Conservation (phyloP, 2,113 vertebrate genomes). For the Pachyramphus minor region DNA sequence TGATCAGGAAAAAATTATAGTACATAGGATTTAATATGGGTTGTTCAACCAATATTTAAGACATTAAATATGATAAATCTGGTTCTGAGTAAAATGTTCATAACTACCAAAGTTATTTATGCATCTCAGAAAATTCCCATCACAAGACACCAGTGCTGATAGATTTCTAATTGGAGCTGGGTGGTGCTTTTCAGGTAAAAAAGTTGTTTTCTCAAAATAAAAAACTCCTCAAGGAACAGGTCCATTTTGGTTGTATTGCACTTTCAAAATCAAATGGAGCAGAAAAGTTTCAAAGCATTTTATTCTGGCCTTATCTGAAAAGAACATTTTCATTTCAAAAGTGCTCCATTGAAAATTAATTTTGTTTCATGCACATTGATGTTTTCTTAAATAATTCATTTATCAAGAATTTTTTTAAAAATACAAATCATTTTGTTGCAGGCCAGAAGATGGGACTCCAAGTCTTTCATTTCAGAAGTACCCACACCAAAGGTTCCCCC, state of each 20-base stretch:
- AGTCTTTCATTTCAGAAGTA: not conserved
- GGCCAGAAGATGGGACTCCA: not conserved
- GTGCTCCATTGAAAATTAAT: not conserved
- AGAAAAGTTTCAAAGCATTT: not conserved
- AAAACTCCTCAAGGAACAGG: not conserved
- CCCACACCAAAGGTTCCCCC: not conserved
- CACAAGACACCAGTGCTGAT: not conserved
- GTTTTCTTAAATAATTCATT: not conserved
- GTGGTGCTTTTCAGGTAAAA: not conserved
- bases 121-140: not conserved
- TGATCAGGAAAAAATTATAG: not conserved
- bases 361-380: not conserved
- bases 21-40: not conserved
- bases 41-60: slow-evolving; percentile 3
- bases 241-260: not conserved
- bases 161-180: not conserved
- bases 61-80: slow-evolving; percentile 22
- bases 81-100: not conserved
- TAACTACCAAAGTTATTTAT: not conserved
- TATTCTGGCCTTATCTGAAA: not conserved
- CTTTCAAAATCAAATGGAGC: not conserved
- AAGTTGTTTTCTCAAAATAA: not conserved
- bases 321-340: slow-evolving; percentile 4
- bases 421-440: not conserved
- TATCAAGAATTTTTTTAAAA: not conserved